Percentiles rank a stretch among this genome's conserved stretches.
Evolutionary conservation across 2,888 invertebrate species (phyloP).

Genomic region (Operophtera brumata): DNA sequence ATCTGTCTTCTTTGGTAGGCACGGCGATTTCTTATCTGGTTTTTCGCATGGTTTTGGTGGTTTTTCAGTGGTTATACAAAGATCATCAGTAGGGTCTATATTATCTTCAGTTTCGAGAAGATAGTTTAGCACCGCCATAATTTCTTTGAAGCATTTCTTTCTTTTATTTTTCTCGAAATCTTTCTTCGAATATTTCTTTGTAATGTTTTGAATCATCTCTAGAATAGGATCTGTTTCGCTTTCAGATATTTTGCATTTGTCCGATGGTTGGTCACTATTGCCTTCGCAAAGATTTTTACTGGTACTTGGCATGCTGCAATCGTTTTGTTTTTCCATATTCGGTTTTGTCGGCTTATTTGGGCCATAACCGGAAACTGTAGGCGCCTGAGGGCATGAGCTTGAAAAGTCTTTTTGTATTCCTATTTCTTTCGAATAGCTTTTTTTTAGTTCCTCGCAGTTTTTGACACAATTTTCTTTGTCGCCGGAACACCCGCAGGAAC

Average conservation of each 20-base stretch:
- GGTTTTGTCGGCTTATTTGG: background rate
- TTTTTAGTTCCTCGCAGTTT: constrained; percentile 2
- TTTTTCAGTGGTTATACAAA: constrained; percentile 17
- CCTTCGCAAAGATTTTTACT: constrained; percentile 9
- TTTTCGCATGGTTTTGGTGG: constrained; percentile 15
- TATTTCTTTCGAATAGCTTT: constrained; percentile 19
- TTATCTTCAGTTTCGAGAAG: constrained; percentile 69
- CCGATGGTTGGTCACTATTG: constrained; percentile 5
- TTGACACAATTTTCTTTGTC: constrained; percentile 7
- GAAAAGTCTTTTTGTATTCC: constrained; percentile 36
- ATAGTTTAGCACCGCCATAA: constrained; percentile 64
- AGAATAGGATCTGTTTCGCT: constrained; percentile 51
- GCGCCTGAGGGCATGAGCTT: constrained; percentile 3
- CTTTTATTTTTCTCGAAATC: constrained; percentile 56
- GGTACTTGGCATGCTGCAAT: constrained; percentile 1
- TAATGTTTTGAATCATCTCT: constrained; percentile 65
- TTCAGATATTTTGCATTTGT: constrained; percentile 14
- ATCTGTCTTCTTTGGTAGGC: constrained; percentile 12
- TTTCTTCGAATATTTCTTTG: constrained; percentile 67
- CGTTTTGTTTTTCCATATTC: constrained; percentile 1
- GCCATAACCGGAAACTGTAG: background rate
- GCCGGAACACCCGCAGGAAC: constrained; percentile 19
- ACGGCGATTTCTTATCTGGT: constrained; percentile 13
- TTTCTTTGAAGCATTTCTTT: constrained; percentile 70
- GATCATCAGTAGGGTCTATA: constrained; percentile 39